Evolutionary conservation across 1,140 invertebrate species (phyloP), one percentile per base, ranked within the genome.

Genomic region (Zaprionus davidi): DNA sequence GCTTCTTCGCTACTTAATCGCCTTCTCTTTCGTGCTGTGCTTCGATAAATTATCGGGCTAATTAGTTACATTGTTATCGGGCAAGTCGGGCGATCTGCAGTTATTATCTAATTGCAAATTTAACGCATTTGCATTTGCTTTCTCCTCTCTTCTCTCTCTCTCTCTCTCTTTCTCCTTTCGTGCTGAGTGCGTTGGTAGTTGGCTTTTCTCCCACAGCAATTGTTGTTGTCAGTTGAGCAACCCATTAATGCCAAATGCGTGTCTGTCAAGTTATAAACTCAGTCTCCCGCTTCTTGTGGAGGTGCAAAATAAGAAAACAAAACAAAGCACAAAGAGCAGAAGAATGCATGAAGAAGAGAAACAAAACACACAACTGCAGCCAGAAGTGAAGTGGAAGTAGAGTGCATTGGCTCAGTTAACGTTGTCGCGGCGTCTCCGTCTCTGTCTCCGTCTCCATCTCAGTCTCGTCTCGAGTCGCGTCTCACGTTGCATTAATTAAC

Each of bases 401-500:
- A 69, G 66, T 74, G 71, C 66, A 74, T 73, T 73, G 65, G 71
- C 49, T 69, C 57, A 74, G 66, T 74, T 74, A 56, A 56, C 71
- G 49, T 69, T 36, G 44, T 64, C 63, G n/a, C 44, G 13, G 55
- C 49, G 34, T 51, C 28, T 41, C 51, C 7, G 46, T 51, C 28
- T 41, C 51, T 4, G 46, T 64, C 44, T 53, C 36, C 3, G 51
- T 56, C 34, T 66, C 15, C 22, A 3, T 64, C 17, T 64, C 49
- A 3, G 63, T 65, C 49, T 56, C 36, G 28, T n/a, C 62, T 65
- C 66, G 53, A 57, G 41, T 67, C 28, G 71, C 76, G 65, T 55
- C 78, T 76, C 76, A 91, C 87, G 78, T 85, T 91, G 91, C 85
- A 92, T 92, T 92, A 92, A 92, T 92, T 92, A 92, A 92, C 91